Base-by-base conservation (phyloP, 1,140 invertebrate genomes). In the Leucophenga varia region DNA sequence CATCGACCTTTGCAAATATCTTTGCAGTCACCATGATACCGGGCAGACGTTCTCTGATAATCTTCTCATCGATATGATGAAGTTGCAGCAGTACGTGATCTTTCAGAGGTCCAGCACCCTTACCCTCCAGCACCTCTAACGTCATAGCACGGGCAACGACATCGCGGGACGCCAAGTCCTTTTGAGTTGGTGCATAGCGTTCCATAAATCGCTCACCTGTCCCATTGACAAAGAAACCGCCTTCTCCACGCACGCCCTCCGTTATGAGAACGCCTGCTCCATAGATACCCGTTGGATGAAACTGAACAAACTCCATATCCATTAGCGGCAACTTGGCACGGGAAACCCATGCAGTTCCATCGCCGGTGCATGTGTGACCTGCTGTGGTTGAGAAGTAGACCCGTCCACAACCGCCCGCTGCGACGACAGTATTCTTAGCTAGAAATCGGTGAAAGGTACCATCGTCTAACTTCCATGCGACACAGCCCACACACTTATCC, bases 171-270 rank as follows among this genome's bases (percentile, higher is more conserved):
- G 97, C 97, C n/a, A 99, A 79, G 82, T 99, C 97, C 78, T 98
- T 98, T 7, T 95, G 95, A 43, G 90, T 89, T 2, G 97, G 96
- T 1, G 97, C 96, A 79, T 98, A 97, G 43, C 94, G 82, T 78
- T 98, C 95, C 97, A 98, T 99, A 75, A 98, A 99, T 37, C 96
- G 82, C 79, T 98, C 97, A 41, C 96, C 96, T 74, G 97, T 86
- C 30, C 85, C 86, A 77, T 99, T 99, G 9, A 98, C 80, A 4
- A 99, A 81, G 76, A 87, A 97, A 5, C 95, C 96, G 39, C 96
- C 97, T 79, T 99, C 97, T 32, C 95, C 95, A 31, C 92, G 82
- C 56, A 89, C 90, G 2, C 91, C 97, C 76, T 99, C 96, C 1
- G 97, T 99, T 49, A 99, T 97, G 12, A 99, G 81, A 72, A 95